phyloP scores from a whole-genome alignment of 37 sponge, comb jelly and placozoan genomes.

The Aphrocallistes beatrix region DNA sequence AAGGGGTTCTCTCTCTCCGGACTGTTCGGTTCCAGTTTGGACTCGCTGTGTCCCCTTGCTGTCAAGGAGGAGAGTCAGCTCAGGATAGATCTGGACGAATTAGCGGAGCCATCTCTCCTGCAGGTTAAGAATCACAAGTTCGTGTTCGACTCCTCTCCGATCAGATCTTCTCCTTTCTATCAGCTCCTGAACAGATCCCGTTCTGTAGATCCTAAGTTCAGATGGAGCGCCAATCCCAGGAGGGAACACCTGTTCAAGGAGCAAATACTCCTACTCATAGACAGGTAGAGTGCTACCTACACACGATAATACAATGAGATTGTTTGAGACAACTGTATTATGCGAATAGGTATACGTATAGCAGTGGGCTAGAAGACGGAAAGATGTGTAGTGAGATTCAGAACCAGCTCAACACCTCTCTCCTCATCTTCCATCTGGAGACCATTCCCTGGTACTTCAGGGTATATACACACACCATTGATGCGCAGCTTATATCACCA shows the following conservation, averaged over 20 bases:
- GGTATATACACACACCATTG: conserved; percentile 66
- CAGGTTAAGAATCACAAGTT: not conserved
- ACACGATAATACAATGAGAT: not conserved
- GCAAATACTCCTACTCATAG: not conserved
- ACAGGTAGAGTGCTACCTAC: not conserved
- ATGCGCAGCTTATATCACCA: not conserved
- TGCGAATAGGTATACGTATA: conserved; percentile 20
- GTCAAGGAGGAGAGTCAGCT: not conserved
- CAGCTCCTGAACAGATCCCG: not conserved
- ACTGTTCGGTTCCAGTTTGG: conserved; percentile 33
- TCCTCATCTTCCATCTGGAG: conserved; percentile 31
- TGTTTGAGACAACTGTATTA: not conserved
- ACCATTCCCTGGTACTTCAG: conserved; percentile 93
- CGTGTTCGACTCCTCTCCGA: not conserved
- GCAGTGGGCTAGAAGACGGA: conserved; percentile 66
- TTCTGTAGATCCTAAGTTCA: not conserved
- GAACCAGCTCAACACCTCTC: conserved; percentile 28
- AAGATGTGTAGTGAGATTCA: conserved; percentile 40
- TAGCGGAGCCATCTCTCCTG: not conserved
- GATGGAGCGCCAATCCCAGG: not conserved
- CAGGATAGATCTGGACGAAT: not conserved
- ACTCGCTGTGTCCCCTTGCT: conserved; percentile 56
- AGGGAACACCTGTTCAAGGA: not conserved
- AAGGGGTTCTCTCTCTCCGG: conserved; percentile 43
- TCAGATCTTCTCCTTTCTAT: not conserved